Conservation (phyloP, 2,888 invertebrate genomes). For the Frankliniella intonsa region DNA sequence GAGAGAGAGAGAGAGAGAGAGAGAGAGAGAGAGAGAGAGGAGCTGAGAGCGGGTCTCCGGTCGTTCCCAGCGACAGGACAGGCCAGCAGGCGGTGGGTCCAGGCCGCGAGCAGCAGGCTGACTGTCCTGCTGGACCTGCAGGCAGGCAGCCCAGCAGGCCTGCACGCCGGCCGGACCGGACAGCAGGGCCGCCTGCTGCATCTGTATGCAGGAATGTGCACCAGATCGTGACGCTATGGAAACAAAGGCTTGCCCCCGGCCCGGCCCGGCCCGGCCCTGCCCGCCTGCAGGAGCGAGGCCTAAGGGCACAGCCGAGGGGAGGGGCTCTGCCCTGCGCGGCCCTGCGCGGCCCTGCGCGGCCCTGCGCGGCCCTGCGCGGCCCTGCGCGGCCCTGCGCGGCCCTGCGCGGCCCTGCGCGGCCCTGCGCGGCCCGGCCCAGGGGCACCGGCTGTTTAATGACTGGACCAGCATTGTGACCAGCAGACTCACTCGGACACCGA, state of each 20-base stretch:
- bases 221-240: not conserved
- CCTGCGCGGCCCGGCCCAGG: not conserved
- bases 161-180: not conserved
- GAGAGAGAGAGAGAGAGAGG: not conserved
- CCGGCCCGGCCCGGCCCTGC: not conserved
- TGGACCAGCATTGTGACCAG: no score
- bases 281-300: no score
- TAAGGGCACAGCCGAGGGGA: no score
- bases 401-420: no score
- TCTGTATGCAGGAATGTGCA: conserved; percentile 16
- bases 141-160: no score
- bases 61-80: not conserved
- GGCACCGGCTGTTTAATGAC: not conserved
- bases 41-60: no score
- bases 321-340: no score
- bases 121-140: not conserved
- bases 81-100: not conserved
- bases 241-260: not conserved
- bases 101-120: no score
- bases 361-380: no score
- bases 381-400: no score
- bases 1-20: not conserved
- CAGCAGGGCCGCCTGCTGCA: not conserved
- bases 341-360: no score
- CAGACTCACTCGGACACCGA: no score